Evolutionary conservation across 64 coral and sea anemone genomes (phyloP), one percentile per base, ranked within the genome.

Genomic region (Stylophora pistillata): DNA sequence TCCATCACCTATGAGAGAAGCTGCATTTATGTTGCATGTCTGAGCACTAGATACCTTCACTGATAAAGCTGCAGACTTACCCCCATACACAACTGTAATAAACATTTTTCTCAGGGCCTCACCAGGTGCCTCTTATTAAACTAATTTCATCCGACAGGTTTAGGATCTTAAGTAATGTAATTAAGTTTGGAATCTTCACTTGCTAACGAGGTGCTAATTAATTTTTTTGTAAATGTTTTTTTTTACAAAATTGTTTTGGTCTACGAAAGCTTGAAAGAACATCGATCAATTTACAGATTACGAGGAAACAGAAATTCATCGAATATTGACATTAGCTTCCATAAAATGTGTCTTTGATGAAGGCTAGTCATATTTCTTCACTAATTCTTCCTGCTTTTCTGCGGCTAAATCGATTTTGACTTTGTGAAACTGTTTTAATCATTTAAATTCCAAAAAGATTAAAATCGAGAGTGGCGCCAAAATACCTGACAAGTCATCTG

Each of bases 391-490:
- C 37, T 47, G 10, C 4, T n/a, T 10, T n/a, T 66, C 25, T 20
- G 25, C 5, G 25, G 63, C 63, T 17, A 21, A 53, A 53, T 9
- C 20, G 15, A 18, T 75, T 32, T 75, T 75, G 73, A 75, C 73
- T 53, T 53, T 41, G 37, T 1, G 20, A 75, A 52, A 75, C 73
- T 18, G 17, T 52, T 73, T n/a, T 75, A 75, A 75, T 52, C 73
- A 47, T 18, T 75, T 75, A n/a, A 75, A 75, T 75, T 75, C 52
- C 16, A 75, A 75, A 75, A 75, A 33, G 33, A 75, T 75, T 75
- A 75, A 37, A 4, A 4, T 21, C 34, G 18, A 18, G 17, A 33
- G 12, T 75, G 73, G 33, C 73, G 73, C 10, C 73, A 21, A 37
- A 75, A 75, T 75, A 16, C 31, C 33, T 74, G 33, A 21, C 47